phyloP scores from a whole-genome alignment of 2,797 vertebrate species.

The Microctenopoma lineatum region DNA sequence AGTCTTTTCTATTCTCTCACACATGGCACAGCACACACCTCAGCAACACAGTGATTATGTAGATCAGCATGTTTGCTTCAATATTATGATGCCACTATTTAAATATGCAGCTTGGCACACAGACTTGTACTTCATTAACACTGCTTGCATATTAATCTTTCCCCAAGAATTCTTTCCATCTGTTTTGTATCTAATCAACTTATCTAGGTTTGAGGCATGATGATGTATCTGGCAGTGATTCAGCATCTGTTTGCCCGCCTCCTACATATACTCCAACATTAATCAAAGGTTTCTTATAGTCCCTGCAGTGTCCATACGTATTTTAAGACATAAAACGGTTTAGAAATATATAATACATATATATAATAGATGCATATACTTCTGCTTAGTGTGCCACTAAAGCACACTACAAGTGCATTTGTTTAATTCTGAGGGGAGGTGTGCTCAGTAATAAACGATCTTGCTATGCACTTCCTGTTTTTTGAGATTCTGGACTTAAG shows the following conservation, averaged over 20 bases:
- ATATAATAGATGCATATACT: background rate
- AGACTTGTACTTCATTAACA: constrained; percentile 50
- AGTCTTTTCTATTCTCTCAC: constrained; percentile 14
- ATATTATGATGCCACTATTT: constrained; percentile 48
- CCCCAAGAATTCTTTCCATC: constrained; percentile 36
- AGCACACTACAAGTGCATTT: too few species aligned
- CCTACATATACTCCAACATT: constrained; percentile 14
- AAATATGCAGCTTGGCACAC: constrained; percentile 18
- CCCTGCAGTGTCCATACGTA: too few species aligned
- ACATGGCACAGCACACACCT: constrained; percentile 27
- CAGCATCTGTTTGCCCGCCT: constrained; percentile 45
- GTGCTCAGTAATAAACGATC: background rate
- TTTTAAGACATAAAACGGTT: too few species aligned
- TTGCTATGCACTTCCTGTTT: too few species aligned
- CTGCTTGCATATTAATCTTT: constrained; percentile 43
- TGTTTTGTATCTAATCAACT: constrained; percentile 43
- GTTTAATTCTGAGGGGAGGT: too few species aligned
- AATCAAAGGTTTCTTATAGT: constrained; percentile 23
- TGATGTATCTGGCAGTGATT: constrained; percentile 33
- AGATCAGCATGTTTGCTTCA: constrained; percentile 54
- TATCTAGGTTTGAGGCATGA: constrained; percentile 14
- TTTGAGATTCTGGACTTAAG: too few species aligned
- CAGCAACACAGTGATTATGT: constrained; percentile 53
- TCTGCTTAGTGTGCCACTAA: background rate
- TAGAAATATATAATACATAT: too few species aligned